Percentiles rank a stretch among this genome's conserved stretches.
These are phyloP conservation scores for Nomada ruficornis DNA, from an alignment of 2,888 invertebrate species.

Conservation along the genomic window DNA sequence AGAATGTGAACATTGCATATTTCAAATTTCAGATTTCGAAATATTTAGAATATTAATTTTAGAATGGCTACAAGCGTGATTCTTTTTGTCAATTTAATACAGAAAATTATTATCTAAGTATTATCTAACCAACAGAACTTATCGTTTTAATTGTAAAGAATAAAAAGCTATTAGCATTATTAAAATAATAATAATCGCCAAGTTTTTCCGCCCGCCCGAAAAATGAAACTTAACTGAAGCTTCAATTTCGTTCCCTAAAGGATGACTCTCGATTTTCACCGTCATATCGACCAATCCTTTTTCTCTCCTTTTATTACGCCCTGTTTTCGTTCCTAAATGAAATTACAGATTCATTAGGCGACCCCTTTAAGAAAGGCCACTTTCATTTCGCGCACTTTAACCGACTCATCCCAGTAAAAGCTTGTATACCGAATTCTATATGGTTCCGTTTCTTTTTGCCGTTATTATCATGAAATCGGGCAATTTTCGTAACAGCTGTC, in stretches of 20 bases:
- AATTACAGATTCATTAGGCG: conserved; percentile 18
- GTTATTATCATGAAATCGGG: not conserved
- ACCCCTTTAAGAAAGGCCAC: not conserved
- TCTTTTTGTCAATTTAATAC: no score
- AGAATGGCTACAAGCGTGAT: no score
- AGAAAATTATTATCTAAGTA: no score
- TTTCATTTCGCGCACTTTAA: not conserved
- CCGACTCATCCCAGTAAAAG: not conserved
- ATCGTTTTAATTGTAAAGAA: no score
- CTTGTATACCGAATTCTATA: not conserved
- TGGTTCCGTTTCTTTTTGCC: not conserved
- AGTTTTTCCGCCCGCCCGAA: no score
- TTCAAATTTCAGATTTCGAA: no score
- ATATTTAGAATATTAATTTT: no score
- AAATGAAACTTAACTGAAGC: no score
- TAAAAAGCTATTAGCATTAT: no score
- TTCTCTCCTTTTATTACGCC: not conserved
- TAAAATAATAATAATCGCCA: no score
- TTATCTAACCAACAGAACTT: no score
- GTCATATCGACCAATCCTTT: not conserved
- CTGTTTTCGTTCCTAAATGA: conserved; percentile 1
- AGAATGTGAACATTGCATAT: no score
- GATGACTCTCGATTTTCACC: not conserved
- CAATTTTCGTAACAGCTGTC: not conserved
- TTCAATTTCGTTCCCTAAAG: not conserved